These are phyloP conservation scores for Addax nasomaculatus DNA, from an alignment of 2,113 vertebrate species.

Conservation along the genomic window DNA sequence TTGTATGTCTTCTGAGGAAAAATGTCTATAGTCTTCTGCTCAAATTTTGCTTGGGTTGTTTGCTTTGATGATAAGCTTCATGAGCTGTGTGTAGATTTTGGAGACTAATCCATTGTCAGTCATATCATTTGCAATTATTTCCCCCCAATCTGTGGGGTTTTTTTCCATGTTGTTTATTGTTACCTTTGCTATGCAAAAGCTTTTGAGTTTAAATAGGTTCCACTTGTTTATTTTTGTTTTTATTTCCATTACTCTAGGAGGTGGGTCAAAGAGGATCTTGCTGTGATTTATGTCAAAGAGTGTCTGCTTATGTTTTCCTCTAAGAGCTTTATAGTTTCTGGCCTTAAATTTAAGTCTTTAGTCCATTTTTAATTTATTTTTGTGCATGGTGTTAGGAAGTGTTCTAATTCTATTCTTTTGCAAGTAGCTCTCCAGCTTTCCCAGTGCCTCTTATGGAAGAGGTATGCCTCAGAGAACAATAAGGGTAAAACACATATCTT, in stretches of 20 bases:
- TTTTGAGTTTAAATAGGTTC: background rate
- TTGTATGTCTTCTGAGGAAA: background rate
- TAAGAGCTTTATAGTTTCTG: background rate
- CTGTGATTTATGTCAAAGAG: background rate
- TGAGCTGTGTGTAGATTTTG: background rate
- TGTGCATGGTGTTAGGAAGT: background rate
- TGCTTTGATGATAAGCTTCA: background rate
- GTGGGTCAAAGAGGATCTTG: background rate
- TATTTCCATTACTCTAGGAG: background rate
- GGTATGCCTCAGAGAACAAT: background rate
- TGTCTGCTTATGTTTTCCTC: background rate
- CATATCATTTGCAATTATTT: background rate
- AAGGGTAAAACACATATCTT: background rate
- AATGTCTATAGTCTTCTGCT: background rate
- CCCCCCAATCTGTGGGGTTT: rapidly evolving
- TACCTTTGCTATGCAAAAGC: background rate
- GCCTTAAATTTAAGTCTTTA: background rate
- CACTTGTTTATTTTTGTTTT: background rate
- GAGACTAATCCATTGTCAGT: background rate
- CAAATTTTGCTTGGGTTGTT: background rate
- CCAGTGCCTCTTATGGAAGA: background rate
- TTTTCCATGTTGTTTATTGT: background rate
- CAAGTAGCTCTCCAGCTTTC: background rate
- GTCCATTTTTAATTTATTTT: background rate
- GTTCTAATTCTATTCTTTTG: background rate